Evolutionary conservation across 2,797 vertebrate species (phyloP), one percentile per base, ranked within the genome.

Genomic region (Sciurus carolinensis): DNA sequence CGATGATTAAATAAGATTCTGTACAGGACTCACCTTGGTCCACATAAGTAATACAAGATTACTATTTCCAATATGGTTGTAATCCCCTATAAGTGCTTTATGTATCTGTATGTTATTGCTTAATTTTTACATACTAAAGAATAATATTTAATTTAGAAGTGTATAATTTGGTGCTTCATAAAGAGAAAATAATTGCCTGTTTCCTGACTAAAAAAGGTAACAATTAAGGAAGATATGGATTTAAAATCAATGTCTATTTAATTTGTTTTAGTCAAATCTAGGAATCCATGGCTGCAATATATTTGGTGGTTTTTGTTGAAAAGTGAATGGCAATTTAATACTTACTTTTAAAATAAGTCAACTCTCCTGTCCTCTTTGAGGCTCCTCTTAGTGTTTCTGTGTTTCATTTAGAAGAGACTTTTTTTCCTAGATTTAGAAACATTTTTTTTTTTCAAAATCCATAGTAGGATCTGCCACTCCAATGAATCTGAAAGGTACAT

Each of bases 181-280:
- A 66, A 8, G 36, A 1, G 4, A 62, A 97, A 85, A 52, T 76
- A 79, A 87, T 67, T 75, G 20, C 7, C 30, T 17, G 17, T 42
- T 36, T 94, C 44, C 36, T 92, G 14, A 42, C 36, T 77, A 28
- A 90, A 59, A 10, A 59, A 76, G 18, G 5, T 57, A 84, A 75
- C 59, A 81, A 42, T 69, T 79, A 91, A 95, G 5, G 52, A 84
- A 87, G 7, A 42, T n/a, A 76, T 10, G 5, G 13, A 73, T 66
- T 97, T 26, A 88, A 94, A 94, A 87, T 44, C 11, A 80, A 66
- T 44, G 6, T 9, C 59, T 64, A 57, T 71, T 93, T 54, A 71
- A 50, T 86, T 88, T 7, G 66, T 30, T 80, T 86, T 42, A 84
- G 3, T 84, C 80, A 86, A 36, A 81, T 1, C 1, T 81, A 89